Percentiles rank a stretch among this genome's conserved stretches.
phyloP scores from a whole-genome alignment of 2,113 vertebrate species.

The Ctenodactylus gundi region DNA sequence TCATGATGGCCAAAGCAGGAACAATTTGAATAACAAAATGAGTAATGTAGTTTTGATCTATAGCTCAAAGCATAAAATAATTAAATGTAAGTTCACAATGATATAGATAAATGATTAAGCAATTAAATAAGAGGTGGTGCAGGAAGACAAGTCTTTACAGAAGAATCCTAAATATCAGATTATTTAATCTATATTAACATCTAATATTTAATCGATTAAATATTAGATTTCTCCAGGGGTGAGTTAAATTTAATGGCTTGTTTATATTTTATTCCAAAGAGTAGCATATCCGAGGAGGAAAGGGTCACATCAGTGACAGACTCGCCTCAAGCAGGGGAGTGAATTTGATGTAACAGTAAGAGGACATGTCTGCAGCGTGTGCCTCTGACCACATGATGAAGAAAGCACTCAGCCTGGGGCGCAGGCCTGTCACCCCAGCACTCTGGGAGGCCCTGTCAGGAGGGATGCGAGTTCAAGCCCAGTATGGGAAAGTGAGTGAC shows the following conservation, averaged over 20 bases:
- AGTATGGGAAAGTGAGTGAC: too few species aligned
- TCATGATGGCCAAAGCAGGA: background rate
- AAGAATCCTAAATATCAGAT: too few species aligned
- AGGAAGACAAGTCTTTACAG: background rate
- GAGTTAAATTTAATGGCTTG: background rate
- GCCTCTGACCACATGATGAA: background rate
- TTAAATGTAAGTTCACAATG: background rate
- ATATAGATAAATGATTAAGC: background rate
- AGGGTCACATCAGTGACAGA: background rate
- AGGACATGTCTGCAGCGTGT: background rate
- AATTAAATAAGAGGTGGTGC: background rate
- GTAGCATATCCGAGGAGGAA: background rate
- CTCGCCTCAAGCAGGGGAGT: background rate
- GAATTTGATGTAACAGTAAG: background rate
- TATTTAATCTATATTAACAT: too few species aligned
- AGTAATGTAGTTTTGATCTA: background rate
- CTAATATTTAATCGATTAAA: too few species aligned
- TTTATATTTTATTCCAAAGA: slow-evolving; percentile 2
- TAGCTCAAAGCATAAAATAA: background rate
- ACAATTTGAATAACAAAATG: background rate
- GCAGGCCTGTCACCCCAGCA: too few species aligned
- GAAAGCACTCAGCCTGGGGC: too few species aligned
- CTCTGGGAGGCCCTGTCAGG: too few species aligned
- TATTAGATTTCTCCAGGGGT: background rate
- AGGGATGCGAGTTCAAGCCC: too few species aligned